Conservation (phyloP, 2,888 invertebrate species). For the Dicranocentrus wangi region DNA sequence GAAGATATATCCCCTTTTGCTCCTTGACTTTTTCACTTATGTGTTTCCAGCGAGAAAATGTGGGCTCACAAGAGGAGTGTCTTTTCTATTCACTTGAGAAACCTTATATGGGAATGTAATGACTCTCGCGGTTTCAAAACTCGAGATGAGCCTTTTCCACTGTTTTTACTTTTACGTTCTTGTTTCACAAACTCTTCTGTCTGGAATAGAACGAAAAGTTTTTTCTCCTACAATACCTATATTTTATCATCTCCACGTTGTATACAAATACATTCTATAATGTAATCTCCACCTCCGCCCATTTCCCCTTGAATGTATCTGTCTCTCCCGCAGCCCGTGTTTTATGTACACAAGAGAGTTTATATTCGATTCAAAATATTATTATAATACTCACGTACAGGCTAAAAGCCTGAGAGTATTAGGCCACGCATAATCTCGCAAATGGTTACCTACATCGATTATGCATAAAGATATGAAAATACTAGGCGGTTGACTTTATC, state of each 20-base stretch:
- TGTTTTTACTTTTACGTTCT: conserved; percentile 16
- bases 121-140: conserved; percentile 12
- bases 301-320: neutral
- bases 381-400: neutral
- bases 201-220: conserved; percentile 12
- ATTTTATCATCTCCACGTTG: too few relatives aligned
- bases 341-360: neutral
- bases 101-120: conserved; percentile 8
- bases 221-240: too few relatives aligned
- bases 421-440: conserved; percentile 17
- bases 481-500: neutral
- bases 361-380: conserved; percentile 10
- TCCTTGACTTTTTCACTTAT: conserved; percentile 18
- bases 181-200: too few relatives aligned
- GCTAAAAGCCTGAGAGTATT: conserved; percentile 13
- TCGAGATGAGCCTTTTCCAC: conserved; percentile 26
- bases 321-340: neutral
- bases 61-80: neutral
- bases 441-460: conserved; percentile 10
- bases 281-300: neutral
- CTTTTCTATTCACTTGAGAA: neutral
- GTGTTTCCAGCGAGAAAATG: neutral
- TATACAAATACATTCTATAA: conserved; percentile 1
- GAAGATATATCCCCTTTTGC: conserved; percentile 8
- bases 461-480: conserved; percentile 20